Evolutionary conservation across 2,113 vertebrate species (phyloP).

Genomic region (Lontra canadensis): DNA sequence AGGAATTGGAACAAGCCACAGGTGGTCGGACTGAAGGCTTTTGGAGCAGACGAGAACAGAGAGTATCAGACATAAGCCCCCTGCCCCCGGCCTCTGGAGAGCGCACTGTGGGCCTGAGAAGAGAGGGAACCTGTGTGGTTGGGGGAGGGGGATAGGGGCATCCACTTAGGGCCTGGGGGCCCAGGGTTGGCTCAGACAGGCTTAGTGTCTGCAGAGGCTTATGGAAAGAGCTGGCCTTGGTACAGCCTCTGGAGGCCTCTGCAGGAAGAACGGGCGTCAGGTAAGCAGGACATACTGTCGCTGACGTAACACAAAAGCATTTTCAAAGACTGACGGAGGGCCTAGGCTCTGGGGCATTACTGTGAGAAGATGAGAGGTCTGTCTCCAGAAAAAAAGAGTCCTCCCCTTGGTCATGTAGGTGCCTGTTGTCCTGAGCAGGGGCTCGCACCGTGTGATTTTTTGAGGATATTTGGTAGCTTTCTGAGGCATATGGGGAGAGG

Average conservation of each 20-base stretch:
- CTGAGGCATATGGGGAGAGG: background rate
- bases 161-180: too few relatives aligned
- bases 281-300: background rate
- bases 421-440: background rate
- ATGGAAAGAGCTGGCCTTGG: background rate
- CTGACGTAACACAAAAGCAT: background rate
- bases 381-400: background rate
- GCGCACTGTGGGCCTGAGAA: fast-evolving
- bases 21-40: background rate
- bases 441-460: background rate
- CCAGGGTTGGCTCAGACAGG: background rate
- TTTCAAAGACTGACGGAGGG: background rate
- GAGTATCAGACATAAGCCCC: background rate
- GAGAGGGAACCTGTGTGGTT: background rate
- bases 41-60: background rate
- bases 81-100: fast-evolving
- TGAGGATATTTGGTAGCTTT: background rate
- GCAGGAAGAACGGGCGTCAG: background rate
- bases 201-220: background rate
- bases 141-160: too few relatives aligned
- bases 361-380: background rate
- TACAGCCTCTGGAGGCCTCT: background rate
- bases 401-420: background rate
- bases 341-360: background rate
- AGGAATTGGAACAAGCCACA: background rate